Conservation (phyloP, 2,888 invertebrate genomes). For the Prenolepis imparis region DNA sequence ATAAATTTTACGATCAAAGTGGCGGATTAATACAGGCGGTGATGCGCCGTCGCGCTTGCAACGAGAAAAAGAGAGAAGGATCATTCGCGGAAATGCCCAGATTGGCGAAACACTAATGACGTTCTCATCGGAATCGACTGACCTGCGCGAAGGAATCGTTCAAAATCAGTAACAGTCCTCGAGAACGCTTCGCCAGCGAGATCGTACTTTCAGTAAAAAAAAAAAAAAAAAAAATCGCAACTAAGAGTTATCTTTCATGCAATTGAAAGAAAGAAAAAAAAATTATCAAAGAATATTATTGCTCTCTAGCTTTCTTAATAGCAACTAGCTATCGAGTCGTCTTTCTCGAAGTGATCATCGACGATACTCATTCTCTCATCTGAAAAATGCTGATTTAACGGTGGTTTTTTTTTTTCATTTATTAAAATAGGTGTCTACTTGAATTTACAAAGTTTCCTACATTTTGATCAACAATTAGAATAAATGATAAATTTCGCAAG, state of each 20-base stretch:
- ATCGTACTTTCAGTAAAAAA: neutral
- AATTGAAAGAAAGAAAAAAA: conserved; percentile 15
- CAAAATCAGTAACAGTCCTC: conserved; percentile 21
- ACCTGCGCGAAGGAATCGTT: neutral
- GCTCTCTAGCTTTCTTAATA: neutral
- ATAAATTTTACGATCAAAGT: conserved; percentile 77
- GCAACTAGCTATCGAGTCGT: neutral
- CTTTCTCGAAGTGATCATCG: neutral
- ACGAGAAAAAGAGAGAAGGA: conserved; percentile 18
- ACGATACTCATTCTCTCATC: neutral
- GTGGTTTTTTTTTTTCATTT: neutral
- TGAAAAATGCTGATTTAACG: neutral
- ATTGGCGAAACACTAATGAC: conserved; percentile 41
- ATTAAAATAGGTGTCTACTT: neutral
- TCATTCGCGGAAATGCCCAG: conserved; percentile 50
- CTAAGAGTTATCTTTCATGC: conserved; percentile 3
- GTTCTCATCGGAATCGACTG: conserved; percentile 29
- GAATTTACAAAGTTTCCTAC: conserved; percentile 64
- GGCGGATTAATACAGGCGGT: conserved; percentile 73
- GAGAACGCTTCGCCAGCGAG: neutral
- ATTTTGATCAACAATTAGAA: conserved; percentile 67
- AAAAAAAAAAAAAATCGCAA: neutral
- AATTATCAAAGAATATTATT: neutral
- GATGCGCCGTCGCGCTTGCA: conserved; percentile 61
- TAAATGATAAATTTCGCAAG: conserved; percentile 49